These are phyloP conservation scores for Sesamia inferens DNA, from an alignment of 2,888 invertebrate genomes.

Conservation along the genomic window DNA sequence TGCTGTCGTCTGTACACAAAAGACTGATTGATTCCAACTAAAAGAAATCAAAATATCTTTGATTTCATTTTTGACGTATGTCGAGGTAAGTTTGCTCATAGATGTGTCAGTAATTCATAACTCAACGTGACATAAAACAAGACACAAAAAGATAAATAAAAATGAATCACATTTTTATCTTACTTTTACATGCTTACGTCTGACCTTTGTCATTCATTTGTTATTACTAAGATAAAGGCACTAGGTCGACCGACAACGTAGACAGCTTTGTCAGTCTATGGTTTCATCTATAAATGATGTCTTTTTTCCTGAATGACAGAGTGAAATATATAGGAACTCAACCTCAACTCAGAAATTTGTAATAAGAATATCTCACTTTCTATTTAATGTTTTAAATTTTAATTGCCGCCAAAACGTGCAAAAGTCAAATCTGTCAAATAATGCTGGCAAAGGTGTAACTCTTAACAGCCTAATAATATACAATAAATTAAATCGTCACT, in stretches of 20 bases:
- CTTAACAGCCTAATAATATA: too few species aligned
- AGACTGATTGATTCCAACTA: not conserved
- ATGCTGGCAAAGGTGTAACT: too few species aligned
- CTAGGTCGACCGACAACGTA: not conserved
- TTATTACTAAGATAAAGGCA: slow-evolving; percentile 27
- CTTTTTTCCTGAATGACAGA: not conserved
- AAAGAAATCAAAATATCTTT: not conserved
- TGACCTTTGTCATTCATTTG: slow-evolving; percentile 43
- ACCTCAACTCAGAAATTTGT: too few species aligned
- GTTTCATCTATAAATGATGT: not conserved
- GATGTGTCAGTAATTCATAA: not conserved
- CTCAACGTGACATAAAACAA: slow-evolving; percentile 12
- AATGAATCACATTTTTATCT: slow-evolving; percentile 50
- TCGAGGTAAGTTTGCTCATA: not conserved
- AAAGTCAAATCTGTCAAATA: too few species aligned
- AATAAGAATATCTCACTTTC: too few species aligned
- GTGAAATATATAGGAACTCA: not conserved
- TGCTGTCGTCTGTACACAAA: not conserved
- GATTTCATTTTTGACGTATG: not conserved
- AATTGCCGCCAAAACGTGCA: too few species aligned
- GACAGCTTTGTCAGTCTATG: not conserved
- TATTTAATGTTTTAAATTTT: too few species aligned
- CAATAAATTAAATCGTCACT: too few species aligned
- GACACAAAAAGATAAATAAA: slow-evolving; percentile 11
- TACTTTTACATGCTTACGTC: not conserved